Base-by-base conservation (phyloP, 2,113 vertebrate species). In the Sminthopsis crassicaudata region DNA sequence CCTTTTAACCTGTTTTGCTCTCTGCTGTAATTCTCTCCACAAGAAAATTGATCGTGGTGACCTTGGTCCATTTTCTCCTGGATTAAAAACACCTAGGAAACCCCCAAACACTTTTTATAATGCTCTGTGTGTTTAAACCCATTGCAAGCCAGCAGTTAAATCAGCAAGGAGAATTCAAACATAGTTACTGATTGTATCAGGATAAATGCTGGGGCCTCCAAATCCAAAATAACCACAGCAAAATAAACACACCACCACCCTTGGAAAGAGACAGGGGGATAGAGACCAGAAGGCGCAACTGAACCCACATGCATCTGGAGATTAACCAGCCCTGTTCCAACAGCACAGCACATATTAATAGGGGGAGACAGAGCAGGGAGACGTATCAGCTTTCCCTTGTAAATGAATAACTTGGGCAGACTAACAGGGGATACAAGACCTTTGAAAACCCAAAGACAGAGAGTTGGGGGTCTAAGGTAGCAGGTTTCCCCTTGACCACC, bases 1-100 rank as follows among this genome's bases (percentile, higher is more conserved):
- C 91, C 91, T 95, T 98, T 97, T 98, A n/a, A 94, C 94, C 46
- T 98, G 97, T 92, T 8, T 96, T 96, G 0, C 0, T 95, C 97
- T 97, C 84, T 89, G 94, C 51, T 91, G 14, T 54, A 95, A 89
- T 95, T 96, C 90, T 94, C 46, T 95, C 92, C 95, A 95, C 92
- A 95, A 92, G 93, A 92, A 97, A 97, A 97, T 19, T 53, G 95
- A 96, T 96, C 93, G 27, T 14, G 3, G 92, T 95, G 84, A 92
- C 91, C 94, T 92, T 0, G 24, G 57, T 95, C 67, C 84, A 90
- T 94, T 97, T 97, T 96, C 95, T 92, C 95, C 46, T 60, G 92
- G 89, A 94, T 97, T 97, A 94, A 95, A 96, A 96, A 97, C 89
- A 96, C 95, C 95, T 95, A 97, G 84, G 60, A 97, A 96, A 94